Base-by-base conservation (phyloP, 2,113 vertebrate species). In the Ovibos moschatus region DNA sequence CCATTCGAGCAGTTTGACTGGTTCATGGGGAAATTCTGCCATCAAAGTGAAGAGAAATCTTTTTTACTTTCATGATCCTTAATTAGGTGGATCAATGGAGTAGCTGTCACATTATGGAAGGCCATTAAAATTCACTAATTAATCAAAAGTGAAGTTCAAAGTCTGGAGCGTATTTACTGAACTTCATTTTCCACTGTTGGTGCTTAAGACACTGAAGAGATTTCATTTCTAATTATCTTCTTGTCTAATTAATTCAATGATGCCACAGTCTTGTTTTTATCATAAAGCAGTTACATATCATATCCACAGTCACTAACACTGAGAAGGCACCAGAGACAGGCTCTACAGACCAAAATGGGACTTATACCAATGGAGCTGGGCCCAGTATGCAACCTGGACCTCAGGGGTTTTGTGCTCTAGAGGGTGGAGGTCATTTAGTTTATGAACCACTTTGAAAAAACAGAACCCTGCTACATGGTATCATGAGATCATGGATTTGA, bases 161-260 rank as follows among this genome's bases (percentile, higher is more conserved):
- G 85, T 60, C 90, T 95, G 55, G 94, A 78, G 58, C 55, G 19
- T 64, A 94, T 95, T 95, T 92, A 96, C 60, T 64, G 40, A 74
- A 87, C 95, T 93, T 96, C 88, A 88, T 96, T 96, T 97, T 97
- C 92, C 94, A 95, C 94, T 92, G 8, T 95, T 91, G 96, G 94
- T 40, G 85, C 81, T 95, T 88, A 79, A 55, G 47, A 94, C 82
- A 93, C 67, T 84, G 95, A 98, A 97, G 91, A 84, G 91, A 74
- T 98, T 96, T 96, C 91, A 71, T 93, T 97, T 97, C 88, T 94
- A 94, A 97, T 94, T 96, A 95, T 64, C 81, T n/a, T 92, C 94
- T 86, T 53, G 2, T 94, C 76, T 97, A 91, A 98, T 98, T 95
- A 98, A 93, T 57, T 94, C 90, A 74, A 25, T 47, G 76, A 76